Evolutionary conservation across 2,797 vertebrate genomes (phyloP), one percentile per base, ranked within the genome.

Genomic region (Hirundo rustica): DNA sequence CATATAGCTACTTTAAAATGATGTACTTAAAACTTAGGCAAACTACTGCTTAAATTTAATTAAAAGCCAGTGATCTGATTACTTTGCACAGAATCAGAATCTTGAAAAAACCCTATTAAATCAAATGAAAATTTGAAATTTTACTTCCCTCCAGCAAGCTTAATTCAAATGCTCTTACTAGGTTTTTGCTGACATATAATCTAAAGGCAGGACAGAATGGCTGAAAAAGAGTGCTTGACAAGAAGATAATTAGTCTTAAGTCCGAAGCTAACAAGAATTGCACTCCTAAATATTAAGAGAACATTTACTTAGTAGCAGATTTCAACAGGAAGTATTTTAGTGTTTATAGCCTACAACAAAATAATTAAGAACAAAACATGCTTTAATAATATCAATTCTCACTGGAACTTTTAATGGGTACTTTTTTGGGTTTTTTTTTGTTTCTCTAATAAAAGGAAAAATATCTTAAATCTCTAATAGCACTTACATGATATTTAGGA

Each of bases 241-340:
- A 88, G 71, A 81, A 73, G 25, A 82, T 58, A 95, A 95, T 94
- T 93, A 95, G 40, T 60, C 36, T 38, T 20, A 85, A 86, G 71
- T 71, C 64, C 87, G 54, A 91, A 86, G 29, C 34, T 74, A 90
- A 53, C 42, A 95, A 79, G 53, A 93, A 92, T 34, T 87, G 50
- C 42, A 45, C 30, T 87, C 30, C 77, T 93, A 93, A 88, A 96
- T 84, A 93, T 81, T 96, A 91, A 94, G 87, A 34, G 80, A 94
- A 79, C 64, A 62, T 95, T 92, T 90, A 65, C 53, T 62, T 88
- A 45, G 74, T 30, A 88, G 92, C 64, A 75, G 67, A 88, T 82
- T 88, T 66, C 51, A 80, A 47, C 32, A 85, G 76, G 58, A 95
- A 96, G 15, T 45, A 80, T 92, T 95, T 64, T 29, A 92, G 57